A percentile compares a stretch with the other conserved stretches of the same genome.
These are phyloP conservation scores for Bombyx mandarina DNA, from an alignment of 1,140 invertebrate species.

Conservation along the genomic window DNA sequence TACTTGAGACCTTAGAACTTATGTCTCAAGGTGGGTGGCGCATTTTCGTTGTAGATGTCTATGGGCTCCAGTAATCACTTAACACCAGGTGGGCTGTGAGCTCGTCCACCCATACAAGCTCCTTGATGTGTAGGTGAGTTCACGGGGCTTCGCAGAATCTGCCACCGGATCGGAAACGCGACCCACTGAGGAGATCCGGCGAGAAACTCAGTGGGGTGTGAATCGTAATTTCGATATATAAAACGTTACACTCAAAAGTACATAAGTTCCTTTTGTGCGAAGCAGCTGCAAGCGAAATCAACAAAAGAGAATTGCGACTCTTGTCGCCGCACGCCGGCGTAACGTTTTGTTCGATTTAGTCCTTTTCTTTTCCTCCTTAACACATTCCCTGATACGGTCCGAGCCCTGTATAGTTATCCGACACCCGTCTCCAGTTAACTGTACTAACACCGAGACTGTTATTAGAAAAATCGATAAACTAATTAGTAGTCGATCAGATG, in stretches of 20 bases:
- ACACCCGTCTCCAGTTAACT: conserved; percentile 17
- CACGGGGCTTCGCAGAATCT: too few species aligned
- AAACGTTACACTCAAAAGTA: conserved; percentile 11
- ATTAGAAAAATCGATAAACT: conserved; percentile 26
- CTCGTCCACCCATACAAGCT: too few species aligned
- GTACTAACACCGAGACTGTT: conserved; percentile 22
- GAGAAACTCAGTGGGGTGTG: background rate
- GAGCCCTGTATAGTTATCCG: conserved; percentile 33
- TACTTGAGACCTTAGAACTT: too few species aligned
- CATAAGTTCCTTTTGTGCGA: conserved; percentile 46
- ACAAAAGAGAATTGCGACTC: conserved; percentile 56
- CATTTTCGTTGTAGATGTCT: too few species aligned
- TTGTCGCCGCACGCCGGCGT: conserved; percentile 39
- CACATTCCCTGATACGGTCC: conserved; percentile 49
- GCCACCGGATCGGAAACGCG: too few species aligned
- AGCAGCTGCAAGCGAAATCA: conserved; percentile 56
- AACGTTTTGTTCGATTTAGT: conserved; percentile 37
- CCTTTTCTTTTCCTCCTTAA: conserved; percentile 43
- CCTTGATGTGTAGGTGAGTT: too few species aligned
- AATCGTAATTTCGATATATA: background rate
- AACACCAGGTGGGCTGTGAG: too few species aligned
- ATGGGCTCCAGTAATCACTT: too few species aligned
- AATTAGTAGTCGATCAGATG: conserved; percentile 28
- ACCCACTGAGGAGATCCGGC: too few species aligned
- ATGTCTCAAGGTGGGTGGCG: too few species aligned